phyloP scores from a whole-genome alignment of 2,888 invertebrate genomes.

The Agrotis clavis region DNA sequence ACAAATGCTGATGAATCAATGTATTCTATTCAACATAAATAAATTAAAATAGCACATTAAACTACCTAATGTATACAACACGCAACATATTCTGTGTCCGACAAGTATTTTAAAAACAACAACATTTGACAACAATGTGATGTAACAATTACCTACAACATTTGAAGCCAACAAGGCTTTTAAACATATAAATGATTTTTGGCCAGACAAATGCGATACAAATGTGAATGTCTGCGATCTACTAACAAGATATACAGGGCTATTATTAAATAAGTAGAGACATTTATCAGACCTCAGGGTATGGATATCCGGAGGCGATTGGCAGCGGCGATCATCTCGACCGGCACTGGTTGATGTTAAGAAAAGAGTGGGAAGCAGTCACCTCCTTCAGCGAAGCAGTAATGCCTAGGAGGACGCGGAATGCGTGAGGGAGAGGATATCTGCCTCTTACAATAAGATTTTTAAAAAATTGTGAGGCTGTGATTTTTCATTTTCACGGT shows the following conservation, averaged over 20 bases:
- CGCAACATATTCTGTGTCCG: neutral
- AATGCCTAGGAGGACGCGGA: too few relatives aligned
- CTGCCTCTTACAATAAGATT: too few relatives aligned
- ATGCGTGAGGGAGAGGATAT: too few relatives aligned
- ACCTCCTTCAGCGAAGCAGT: too few relatives aligned
- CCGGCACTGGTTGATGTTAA: too few relatives aligned
- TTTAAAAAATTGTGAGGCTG: too few relatives aligned
- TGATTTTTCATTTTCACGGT: too few relatives aligned
- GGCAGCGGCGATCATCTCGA: too few relatives aligned
- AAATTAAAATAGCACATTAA: neutral
- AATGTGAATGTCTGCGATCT: conserved; percentile 12
- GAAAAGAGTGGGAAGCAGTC: too few relatives aligned
- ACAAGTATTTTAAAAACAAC: conserved; percentile 25
- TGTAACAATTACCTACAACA: neutral
- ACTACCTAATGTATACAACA: neutral
- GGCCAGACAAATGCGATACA: neutral
- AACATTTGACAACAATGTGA: conserved; percentile 21
- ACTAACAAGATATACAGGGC: neutral
- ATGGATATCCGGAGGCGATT: neutral
- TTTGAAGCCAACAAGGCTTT: neutral
- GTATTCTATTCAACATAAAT: neutral
- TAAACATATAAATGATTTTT: conserved; percentile 4
- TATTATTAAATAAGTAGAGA: neutral
- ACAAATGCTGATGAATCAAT: conserved; percentile 4
- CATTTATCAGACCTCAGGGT: neutral